Percentiles rank a stretch among this genome's conserved stretches.
Conservation (phyloP, 64 coral and sea anemone species). For the Montipora capricornis region DNA sequence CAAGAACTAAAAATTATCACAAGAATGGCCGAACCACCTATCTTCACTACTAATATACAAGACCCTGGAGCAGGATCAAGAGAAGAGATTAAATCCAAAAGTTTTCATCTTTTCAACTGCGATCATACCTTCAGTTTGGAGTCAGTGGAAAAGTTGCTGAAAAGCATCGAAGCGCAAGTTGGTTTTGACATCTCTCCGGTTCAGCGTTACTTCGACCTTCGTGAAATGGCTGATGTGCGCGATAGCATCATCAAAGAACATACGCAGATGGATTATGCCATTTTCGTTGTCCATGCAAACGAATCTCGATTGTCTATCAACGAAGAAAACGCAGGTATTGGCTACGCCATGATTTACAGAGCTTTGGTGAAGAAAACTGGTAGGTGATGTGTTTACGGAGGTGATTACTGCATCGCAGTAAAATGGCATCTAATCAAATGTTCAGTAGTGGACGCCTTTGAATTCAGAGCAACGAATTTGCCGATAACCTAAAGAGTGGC, state of each 20-base stretch:
- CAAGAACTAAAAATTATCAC: neutral
- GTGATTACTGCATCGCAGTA: neutral
- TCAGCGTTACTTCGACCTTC: conserved; percentile 65
- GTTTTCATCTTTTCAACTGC: conserved; percentile 80
- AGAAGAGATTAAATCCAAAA: neutral
- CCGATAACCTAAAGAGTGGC: too few species aligned
- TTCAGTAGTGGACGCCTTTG: neutral
- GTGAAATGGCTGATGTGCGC: conserved; percentile 47
- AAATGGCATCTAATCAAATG: neutral
- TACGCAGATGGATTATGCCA: conserved; percentile 28
- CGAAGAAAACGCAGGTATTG: conserved; percentile 69
- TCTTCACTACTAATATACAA: neutral
- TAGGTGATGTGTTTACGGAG: neutral
- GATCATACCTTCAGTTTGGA: conserved; percentile 67
- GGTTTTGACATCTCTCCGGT: neutral
- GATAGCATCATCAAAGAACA: neutral
- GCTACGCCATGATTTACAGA: conserved; percentile 78
- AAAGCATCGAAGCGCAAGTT: neutral
- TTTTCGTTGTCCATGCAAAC: conserved; percentile 87
- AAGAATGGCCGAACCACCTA: neutral
- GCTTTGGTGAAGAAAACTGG: conserved; percentile 66
- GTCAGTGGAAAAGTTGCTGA: conserved; percentile 31
- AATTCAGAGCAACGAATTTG: neutral
- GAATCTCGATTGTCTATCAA: conserved; percentile 79
- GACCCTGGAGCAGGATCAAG: neutral